Base-by-base conservation (phyloP, 2,797 vertebrate genomes). In the Cryptoprocta ferox region DNA sequence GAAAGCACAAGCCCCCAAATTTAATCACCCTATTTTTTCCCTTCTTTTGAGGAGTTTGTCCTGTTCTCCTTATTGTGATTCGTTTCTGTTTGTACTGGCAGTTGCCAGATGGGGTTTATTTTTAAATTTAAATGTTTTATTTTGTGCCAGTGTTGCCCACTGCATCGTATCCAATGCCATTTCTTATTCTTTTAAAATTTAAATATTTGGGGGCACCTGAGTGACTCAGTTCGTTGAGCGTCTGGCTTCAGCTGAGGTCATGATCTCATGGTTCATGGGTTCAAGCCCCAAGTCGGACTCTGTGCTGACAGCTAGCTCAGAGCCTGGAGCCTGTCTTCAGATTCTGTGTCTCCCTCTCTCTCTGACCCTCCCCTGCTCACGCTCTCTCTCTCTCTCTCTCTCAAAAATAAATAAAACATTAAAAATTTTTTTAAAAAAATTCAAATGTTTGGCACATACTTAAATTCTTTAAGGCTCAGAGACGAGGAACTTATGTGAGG, bases 41-140 rank as follows among this genome's bases (percentile, higher is more conserved):
- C 30, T 63, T 78, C 63, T 56, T 96, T 87, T 96, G 73, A 14
- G 71, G 48, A 94, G 94, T 98, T 82, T 85, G 68, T 28, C 18
- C 18, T 98, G 21, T 61, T 96, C 53, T 98, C n/a, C 37, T 26
- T 97, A 65, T 88, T 96, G 87, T 96, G 83, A 86, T 95, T 93
- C 12, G n/a, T 95, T 94, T 94, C 76, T 97, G 94, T 97, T 96
- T 92, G 59, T 97, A 73, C 88, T 97, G 81, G 88, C 53, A 96
- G 15, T n/a, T 93, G 19, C 3, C 84, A 97, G 83, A 92, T 89
- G 88, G 91, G 95, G 85, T 70, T 96, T 97, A 66, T 93, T 97
- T 92, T 95, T 87, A 81, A 95, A 73, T 30, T 94, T 70, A 95
- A 79, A n/a, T 91, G 19, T 61, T 96, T 95, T 16, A 24, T 91